Evolutionary conservation across 2,888 invertebrate species (phyloP), one percentile per base, ranked within the genome.

Genomic region (Palloptera scutellata): DNA sequence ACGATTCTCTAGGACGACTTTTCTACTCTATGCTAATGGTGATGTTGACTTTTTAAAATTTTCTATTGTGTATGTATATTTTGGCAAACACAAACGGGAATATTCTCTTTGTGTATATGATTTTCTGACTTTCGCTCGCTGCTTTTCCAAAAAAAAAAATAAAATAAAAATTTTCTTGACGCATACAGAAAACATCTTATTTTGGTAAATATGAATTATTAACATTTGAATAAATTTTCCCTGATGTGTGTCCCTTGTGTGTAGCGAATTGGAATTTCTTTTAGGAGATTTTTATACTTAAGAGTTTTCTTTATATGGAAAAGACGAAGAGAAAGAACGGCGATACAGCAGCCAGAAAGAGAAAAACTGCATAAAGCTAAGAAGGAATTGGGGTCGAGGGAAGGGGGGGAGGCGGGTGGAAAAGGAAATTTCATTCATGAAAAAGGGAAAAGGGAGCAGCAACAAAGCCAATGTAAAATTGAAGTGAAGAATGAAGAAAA

Each of bases 171-270:
- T 30, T 30, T 30, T 30, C 30, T 48, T 4, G 8, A 5, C 48
- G 12, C 15, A 15, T 11, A 48, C 48, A 48, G 15, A 5, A 48
- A 48, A 48, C 48, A 51, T 53, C 20, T 48, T 15, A 58, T 53
- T 51, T 42, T 52, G 48, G 66, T 48, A 66, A 66, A 67, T 63
- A 67, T 67, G 41, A 77, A 78, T 78, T 76, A 78, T 77, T 76
- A 73, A 77, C 73, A 77, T 73, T 68, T 70, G 73, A 77, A 77
- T 77, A 75, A 73, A 72, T 79, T 73, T 74, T 30, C 17, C 4
- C 5, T 12, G 53, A 53, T 53, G 53, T 11, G 19, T 11, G 17
- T 53, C 53, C 53, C 19, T 43, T 20, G 54, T 55, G 41, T 43
- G 40, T 48, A 64, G 41, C 57, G 51, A 58, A 51, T 62, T 20